phyloP scores from a whole-genome alignment of 2,888 invertebrate genomes.

The Adela reaumurella region DNA sequence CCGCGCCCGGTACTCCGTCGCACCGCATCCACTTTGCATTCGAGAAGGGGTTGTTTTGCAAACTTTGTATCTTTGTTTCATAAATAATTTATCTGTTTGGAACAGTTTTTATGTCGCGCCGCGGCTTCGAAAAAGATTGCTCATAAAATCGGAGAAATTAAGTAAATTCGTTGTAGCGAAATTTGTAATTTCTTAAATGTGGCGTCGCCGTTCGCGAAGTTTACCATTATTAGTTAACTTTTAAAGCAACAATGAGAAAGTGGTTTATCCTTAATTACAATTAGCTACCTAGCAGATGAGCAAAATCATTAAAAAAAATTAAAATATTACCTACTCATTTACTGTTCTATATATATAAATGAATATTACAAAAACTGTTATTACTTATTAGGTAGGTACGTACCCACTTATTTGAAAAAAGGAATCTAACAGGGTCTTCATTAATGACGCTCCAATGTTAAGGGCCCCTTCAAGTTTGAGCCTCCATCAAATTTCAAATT shows the following conservation, averaged over 20 bases:
- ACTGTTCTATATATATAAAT: too few species aligned
- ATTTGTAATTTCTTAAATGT: background rate
- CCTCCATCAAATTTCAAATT: too few species aligned
- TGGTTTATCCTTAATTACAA: too few species aligned
- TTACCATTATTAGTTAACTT: background rate
- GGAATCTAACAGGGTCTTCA: too few species aligned
- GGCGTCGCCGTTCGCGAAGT: background rate
- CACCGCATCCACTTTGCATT: slow-evolving; percentile 33
- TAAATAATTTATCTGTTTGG: slow-evolving; percentile 54
- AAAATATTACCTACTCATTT: too few species aligned
- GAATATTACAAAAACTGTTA: too few species aligned
- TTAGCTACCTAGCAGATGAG: too few species aligned
- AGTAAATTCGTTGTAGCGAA: slow-evolving; percentile 16
- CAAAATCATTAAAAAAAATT: too few species aligned
- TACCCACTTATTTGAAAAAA: too few species aligned
- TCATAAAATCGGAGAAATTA: slow-evolving; percentile 39
- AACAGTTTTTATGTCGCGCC: slow-evolving; percentile 50
- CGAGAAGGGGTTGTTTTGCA: slow-evolving; percentile 45
- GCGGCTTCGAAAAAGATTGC: slow-evolving; percentile 40
- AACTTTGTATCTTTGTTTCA: slow-evolving; percentile 55
- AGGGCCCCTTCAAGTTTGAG: too few species aligned
- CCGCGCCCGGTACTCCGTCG: slow-evolving; percentile 40
- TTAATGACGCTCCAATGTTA: too few species aligned
- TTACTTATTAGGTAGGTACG: too few species aligned
- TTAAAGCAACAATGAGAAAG: background rate